phyloP scores from a whole-genome alignment of 2,797 vertebrate genomes.

The Gallirallus australis region DNA sequence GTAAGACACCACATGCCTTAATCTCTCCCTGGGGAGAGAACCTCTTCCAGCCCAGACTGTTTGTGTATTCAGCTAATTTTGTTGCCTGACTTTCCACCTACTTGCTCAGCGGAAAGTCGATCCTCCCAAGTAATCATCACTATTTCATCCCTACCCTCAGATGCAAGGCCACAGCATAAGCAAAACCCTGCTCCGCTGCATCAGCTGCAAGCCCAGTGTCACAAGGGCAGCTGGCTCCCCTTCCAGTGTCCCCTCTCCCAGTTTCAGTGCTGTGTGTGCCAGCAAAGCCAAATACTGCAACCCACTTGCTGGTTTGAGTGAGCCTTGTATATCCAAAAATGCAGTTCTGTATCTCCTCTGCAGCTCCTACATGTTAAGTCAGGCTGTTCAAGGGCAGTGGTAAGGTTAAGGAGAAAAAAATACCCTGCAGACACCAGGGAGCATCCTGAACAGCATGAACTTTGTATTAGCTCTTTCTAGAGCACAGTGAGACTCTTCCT shows the following conservation, averaged over 20 bases:
- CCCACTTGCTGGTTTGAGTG: background rate
- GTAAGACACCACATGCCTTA: conserved; percentile 46
- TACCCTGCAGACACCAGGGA: conserved; percentile 1
- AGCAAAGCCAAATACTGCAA: background rate
- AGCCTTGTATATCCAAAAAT: background rate
- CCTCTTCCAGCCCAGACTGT: conserved; percentile 56
- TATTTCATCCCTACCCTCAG: conserved; percentile 41
- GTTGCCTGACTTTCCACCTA: conserved; percentile 69
- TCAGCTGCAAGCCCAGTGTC: conserved; percentile 32
- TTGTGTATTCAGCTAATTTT: conserved; percentile 71
- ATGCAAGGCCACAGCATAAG: background rate
- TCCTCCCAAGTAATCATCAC: conserved; percentile 62
- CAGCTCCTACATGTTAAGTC: background rate
- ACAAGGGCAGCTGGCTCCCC: conserved; percentile 43
- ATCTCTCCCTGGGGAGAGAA: conserved; percentile 6
- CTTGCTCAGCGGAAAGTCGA: conserved; percentile 57
- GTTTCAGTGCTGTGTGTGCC: background rate
- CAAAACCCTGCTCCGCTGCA: background rate
- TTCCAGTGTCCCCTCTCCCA: background rate
- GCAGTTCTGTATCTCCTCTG: background rate
- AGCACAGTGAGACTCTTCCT: conserved; percentile 10
- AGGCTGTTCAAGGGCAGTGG: background rate
- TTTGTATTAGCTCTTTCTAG: background rate
- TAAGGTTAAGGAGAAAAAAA: conserved; percentile 6
- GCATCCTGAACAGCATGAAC: conserved; percentile 4